phyloP scores from a whole-genome alignment of 2,888 invertebrate species.

The Macropis europaea region DNA sequence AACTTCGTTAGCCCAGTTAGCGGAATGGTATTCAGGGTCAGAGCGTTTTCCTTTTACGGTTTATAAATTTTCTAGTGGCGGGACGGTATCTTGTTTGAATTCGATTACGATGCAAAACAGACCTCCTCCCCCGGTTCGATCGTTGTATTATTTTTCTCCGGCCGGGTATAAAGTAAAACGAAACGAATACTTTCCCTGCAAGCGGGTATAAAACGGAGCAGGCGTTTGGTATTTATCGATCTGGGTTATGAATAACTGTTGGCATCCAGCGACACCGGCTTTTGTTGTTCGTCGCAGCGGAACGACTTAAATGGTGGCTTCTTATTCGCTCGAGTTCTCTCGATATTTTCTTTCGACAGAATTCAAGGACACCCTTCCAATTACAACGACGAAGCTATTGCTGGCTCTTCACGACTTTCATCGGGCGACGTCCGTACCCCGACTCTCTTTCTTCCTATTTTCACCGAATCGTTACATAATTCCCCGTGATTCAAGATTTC shows the following conservation, averaged over 20 bases:
- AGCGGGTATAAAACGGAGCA: conserved; percentile 35
- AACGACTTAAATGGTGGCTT: conserved; percentile 3
- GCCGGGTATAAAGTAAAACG: conserved; percentile 36
- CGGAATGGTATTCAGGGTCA: conserved; percentile 6
- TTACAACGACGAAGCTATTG: not conserved
- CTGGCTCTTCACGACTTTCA: not conserved
- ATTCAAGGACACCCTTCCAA: conserved; percentile 10
- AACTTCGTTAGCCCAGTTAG: conserved; percentile 12
- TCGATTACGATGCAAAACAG: conserved; percentile 52
- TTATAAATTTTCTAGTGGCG: conserved; percentile 38
- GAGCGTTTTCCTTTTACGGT: conserved; percentile 36
- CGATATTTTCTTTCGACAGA: not conserved
- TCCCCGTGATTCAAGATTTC: not conserved
- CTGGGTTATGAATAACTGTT: conserved; percentile 44
- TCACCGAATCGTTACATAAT: not conserved
- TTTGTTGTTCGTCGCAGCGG: conserved; percentile 22
- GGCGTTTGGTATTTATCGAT: conserved; percentile 50
- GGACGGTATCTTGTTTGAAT: conserved; percentile 45
- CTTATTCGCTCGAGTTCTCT: conserved; percentile 16
- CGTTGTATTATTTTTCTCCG: conserved; percentile 27
- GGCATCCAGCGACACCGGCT: conserved; percentile 19
- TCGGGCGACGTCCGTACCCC: not conserved
- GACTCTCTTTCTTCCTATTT: not conserved
- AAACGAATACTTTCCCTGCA: conserved; percentile 33
- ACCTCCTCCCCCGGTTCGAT: conserved; percentile 1